Conservation (phyloP, 2,113 vertebrate species). For the Tyto alba region DNA sequence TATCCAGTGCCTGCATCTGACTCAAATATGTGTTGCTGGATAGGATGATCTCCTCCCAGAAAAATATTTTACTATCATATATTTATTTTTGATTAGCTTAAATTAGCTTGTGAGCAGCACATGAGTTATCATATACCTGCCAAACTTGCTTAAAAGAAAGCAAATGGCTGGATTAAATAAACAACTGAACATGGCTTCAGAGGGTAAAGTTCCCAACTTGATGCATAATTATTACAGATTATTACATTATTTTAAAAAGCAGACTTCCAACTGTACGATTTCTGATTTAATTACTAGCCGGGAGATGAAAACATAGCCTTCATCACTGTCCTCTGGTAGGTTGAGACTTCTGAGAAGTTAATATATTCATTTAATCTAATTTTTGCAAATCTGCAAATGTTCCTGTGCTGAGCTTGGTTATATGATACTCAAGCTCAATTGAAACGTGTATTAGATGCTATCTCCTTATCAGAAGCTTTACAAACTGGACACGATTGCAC, state of each 20-base stretch:
- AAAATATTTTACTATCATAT: background rate
- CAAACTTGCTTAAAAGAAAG: background rate
- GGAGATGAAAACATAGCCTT: slow-evolving; percentile 49
- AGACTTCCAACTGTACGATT: slow-evolving; percentile 49
- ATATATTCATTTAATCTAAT: background rate
- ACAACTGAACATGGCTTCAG: slow-evolving; percentile 14
- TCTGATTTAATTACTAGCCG: slow-evolving; percentile 43
- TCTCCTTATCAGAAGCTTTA: background rate
- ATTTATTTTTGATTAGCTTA: background rate
- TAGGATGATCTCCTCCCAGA: background rate
- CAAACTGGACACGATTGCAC: background rate
- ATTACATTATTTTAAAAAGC: slow-evolving; percentile 44
- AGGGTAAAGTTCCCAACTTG: background rate
- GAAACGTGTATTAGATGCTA: background rate
- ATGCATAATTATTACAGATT: background rate
- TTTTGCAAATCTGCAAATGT: slow-evolving; percentile 13
- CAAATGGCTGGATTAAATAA: background rate
- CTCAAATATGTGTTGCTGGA: background rate
- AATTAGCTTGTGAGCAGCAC: slow-evolving; percentile 1
- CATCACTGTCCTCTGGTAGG: background rate
- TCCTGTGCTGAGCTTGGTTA: background rate
- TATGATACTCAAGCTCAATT: background rate
- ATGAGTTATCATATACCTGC: background rate
- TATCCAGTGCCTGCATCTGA: background rate
- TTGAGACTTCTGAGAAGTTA: background rate